phyloP scores from a whole-genome alignment of 2,797 vertebrate species.

The Danio choprae region DNA sequence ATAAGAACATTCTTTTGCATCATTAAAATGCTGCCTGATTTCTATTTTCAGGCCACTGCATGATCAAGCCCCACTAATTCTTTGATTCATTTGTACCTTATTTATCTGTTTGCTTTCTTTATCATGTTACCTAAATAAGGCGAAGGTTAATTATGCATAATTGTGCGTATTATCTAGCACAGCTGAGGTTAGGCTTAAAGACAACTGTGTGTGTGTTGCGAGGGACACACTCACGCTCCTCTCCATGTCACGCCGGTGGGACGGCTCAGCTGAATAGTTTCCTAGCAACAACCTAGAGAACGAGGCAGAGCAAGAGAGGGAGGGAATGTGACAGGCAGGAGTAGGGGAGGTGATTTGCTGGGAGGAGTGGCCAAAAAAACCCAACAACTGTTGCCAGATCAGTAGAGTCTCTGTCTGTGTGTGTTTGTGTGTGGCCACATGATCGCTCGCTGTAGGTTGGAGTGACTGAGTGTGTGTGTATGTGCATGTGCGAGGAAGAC shows the following conservation, averaged over 20 bases:
- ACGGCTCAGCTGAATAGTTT: constrained; percentile 66
- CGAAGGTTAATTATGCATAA: constrained; percentile 32
- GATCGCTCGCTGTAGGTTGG: constrained; percentile 20
- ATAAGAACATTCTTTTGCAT: not conserved
- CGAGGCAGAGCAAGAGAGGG: constrained; percentile 32
- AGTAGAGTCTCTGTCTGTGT: constrained; percentile 37
- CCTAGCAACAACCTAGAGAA: constrained; percentile 70
- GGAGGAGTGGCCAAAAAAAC: constrained; percentile 69
- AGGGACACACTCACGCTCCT: constrained; percentile 48
- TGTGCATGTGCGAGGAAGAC: constrained; percentile 19
- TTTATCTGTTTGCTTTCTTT: constrained; percentile 31
- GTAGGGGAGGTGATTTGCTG: constrained; percentile 47
- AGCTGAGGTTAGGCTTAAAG: constrained; percentile 34
- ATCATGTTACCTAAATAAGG: not conserved
- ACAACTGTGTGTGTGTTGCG: constrained; percentile 51
- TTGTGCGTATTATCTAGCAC: constrained; percentile 17
- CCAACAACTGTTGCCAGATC: constrained; percentile 65
- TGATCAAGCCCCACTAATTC: not conserved
- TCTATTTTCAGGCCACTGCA: not conserved
- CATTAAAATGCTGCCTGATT: not conserved
- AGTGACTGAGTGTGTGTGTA: constrained; percentile 22
- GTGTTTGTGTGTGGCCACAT: constrained; percentile 39
- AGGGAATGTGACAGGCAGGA: constrained; percentile 29
- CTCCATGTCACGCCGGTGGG: constrained; percentile 56
- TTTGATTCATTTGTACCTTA: not conserved